These are phyloP conservation scores for Corythornis cristatus DNA, from an alignment of 2,113 vertebrate species.

Conservation along the genomic window DNA sequence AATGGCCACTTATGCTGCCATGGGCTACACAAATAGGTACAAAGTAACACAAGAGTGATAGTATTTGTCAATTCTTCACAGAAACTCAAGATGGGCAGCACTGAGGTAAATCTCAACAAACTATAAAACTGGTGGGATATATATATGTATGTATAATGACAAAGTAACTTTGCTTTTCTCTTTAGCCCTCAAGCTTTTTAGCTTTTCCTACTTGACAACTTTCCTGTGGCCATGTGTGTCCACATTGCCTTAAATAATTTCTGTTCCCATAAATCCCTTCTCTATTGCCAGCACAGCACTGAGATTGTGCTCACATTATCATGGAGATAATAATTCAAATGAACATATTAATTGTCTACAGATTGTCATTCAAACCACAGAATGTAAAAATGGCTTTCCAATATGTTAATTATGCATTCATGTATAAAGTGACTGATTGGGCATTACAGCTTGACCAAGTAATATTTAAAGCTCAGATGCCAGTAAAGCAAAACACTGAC, in stretches of 20 bases:
- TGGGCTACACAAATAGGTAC: neutral
- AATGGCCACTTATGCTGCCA: neutral
- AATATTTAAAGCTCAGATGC: neutral
- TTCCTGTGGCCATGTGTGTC: neutral
- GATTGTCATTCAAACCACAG: neutral
- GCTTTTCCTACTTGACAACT: neutral
- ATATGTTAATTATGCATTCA: accelerated
- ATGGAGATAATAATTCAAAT: too few species aligned
- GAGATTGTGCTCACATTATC: neutral
- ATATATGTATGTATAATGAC: neutral
- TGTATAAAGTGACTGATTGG: neutral
- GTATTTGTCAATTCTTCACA: neutral
- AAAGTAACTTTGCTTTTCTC: neutral
- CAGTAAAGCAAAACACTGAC: neutral
- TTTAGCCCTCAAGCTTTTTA: neutral
- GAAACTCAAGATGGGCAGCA: neutral
- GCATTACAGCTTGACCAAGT: neutral
- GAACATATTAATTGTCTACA: neutral
- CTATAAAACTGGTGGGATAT: neutral
- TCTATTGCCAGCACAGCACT: neutral
- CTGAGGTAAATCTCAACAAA: neutral
- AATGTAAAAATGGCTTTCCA: neutral
- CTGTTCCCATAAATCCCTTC: neutral
- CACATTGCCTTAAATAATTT: neutral
- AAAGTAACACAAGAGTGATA: accelerated